Base-by-base conservation (phyloP, 2,888 invertebrate species). In the Netelia virgata region DNA sequence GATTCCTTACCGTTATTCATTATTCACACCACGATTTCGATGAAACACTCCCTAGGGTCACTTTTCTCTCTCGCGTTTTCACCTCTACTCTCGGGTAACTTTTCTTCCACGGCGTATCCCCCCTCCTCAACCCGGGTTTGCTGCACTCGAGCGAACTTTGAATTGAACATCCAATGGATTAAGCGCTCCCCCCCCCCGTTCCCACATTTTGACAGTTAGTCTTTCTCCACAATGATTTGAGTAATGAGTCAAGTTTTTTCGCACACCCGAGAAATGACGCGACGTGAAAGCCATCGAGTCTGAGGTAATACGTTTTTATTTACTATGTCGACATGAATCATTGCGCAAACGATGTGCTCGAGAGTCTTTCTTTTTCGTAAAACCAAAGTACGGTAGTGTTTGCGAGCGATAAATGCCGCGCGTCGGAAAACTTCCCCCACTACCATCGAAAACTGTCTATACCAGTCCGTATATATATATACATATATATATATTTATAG, bases 1-100 rank as follows among this genome's bases (percentile, higher is more conserved):
- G 53, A 63, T 59, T 23, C 11, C 36, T 20, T 18, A 59, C 43
- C 74, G 78, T 78, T 77, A 63, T 84, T 75, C 43, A 80, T 82
- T 82, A 86, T 86, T 86, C 84, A 86, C 84, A 50, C 79, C 78
- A 76, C 55, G 63, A 84, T 86, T 79, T 72, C 72, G 79, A 79
- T 66, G 68, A 50, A 79, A 75, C 50, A 61, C 68, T 64, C 83
- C 69, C 72, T 41, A 63, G 82, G 84, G 82, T 43, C 53, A 43
- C 47, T 66, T 53, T 72, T 66, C 28, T 75, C 55, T 53, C 73
- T 63, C 55, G 18, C 18, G 9, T 16, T 66, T 74, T 75, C 3
- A n/a, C 50, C 72, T 73, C 41, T 59, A n/a, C 55, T 61, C 28
- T 18, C 63, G 64, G 14, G 23, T n/a, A 11, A 41, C 36, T 57